Percentiles rank a stretch among this genome's conserved stretches.
phyloP scores from a whole-genome alignment of 2,797 vertebrate genomes.

The Eidolon dupreanum region DNA sequence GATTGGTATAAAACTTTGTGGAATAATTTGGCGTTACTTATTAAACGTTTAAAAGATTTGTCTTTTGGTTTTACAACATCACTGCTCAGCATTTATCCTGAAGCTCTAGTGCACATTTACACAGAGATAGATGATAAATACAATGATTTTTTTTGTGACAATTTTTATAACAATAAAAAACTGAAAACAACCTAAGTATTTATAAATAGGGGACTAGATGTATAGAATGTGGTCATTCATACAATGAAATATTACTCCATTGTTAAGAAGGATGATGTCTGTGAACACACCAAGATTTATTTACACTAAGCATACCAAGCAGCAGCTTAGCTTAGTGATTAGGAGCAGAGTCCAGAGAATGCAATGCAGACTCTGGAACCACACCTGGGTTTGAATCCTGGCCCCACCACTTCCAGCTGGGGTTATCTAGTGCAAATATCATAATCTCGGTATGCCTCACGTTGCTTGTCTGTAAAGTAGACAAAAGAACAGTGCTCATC shows the following conservation, averaged over 20 bases:
- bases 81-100: not conserved
- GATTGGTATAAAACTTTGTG: not conserved
- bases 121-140: not conserved
- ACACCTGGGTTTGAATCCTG: not conserved
- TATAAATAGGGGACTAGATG: not conserved
- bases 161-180: constrained; percentile 5
- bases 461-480: not conserved
- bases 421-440: not conserved
- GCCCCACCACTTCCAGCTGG: not conserved
- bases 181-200: not conserved
- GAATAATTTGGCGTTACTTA: constrained; percentile 33
- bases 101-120: not conserved
- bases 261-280: not conserved
- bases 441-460: not conserved
- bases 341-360: not conserved
- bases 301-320: not conserved
- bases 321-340: not conserved
- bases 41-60: constrained; percentile 9
- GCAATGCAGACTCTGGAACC: not conserved
- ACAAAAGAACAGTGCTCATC: not conserved
- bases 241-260: not conserved
- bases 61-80: constrained; percentile 11
- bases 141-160: not conserved
- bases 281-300: not conserved
- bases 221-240: not conserved